Base-by-base conservation (phyloP, 2,888 invertebrate species). In the Rotaria socialis region DNA sequence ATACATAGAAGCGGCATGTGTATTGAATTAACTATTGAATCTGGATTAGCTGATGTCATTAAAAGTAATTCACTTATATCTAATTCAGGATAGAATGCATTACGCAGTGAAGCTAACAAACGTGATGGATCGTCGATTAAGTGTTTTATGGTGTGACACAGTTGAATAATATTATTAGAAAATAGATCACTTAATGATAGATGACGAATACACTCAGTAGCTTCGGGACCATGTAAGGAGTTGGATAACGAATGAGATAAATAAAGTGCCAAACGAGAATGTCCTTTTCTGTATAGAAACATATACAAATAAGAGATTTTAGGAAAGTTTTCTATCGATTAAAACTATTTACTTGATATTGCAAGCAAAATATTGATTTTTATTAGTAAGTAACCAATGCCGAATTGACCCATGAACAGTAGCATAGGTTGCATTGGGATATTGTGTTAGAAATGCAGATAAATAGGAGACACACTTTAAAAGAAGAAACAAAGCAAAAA, bases 1-100 rank as follows among this genome's bases (percentile, higher is more conserved):
- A 96, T 94, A 89, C 96, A 96, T 3, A 98, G 92, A 52, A 95
- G 93, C 0, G 97, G 96, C 0, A 92, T 89, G 35, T 90, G 80
- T 24, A 47, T n/a, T n/a, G 43, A 80, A 47, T 80, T 47, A n/a
- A 80, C 80, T 80, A 80, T 47, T 24, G 80, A 43, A 47, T 80
- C 19, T 43, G 80, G 80, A 80, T 80, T n/a, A 19, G 80, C 80
- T n/a, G 80, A 47, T 80, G n/a, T 80, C 47, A 80, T 47, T 80
- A 80, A 47, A n/a, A 80, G 47, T 80, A 80, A 80, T 80, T 80
- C 80, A 47, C 47, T 41, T 10, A 80, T 47, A 47, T 80, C 47
- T 80, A 80, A 80, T 80, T 80, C 80, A 47, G 80, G 80, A 80
- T 80, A 80, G 14, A 47, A 80, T 10, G 80, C 80, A 80, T 80